Base-by-base conservation (phyloP, 2,888 invertebrate genomes). In the Lycophotia porphyrea region DNA sequence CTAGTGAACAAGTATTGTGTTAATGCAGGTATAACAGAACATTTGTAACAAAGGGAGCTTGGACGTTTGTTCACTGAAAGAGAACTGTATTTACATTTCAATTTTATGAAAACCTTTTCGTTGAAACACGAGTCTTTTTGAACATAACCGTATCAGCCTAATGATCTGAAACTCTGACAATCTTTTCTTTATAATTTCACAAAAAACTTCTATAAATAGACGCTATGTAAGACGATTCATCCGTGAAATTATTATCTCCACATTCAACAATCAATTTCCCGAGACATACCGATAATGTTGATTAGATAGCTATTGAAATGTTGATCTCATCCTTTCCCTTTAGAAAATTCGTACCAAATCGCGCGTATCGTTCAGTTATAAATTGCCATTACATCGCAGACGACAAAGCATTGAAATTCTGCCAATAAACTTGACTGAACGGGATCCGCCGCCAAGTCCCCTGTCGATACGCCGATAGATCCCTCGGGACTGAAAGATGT, bases 401-500 rank as follows among this genome's bases (percentile, higher is more conserved):
- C 91, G 92, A 93, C 92, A 92, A 93, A 92, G 91, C 92, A 92
- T 93, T 93, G 93, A 93, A 93, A 93, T 93, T 93, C 91, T 90
- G 87, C 91, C 93, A 93, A 93, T 93, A 93, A 93, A 93, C 89
- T 93, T 93, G 93, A 93, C 91, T 92, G 93, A 93, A 88, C 90
- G 90, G 88, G 89, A 91, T 89, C 88, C 88, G 87, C 88, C 88
- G 89, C 88, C 89, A 88, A 90, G 90, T 92, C 92, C 92, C 92
- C 88, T 90, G 93, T 91, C 93, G 91, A 91, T 92, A 90, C 90
- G 90, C 88, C 92, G 90, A 93, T 92, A 91, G 92, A 90, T 92
- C 93, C 92, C 93, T 77, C 75, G 92, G 91, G 93, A 92, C 86
- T 89, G 89, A 92, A 91, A 91, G 92, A 93, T 93, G 92, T 91